Percentiles rank a stretch among this genome's conserved stretches.
phyloP scores from a whole-genome alignment of 53 echinoderm and acorn worm species.

The Arbacia lixula region DNA sequence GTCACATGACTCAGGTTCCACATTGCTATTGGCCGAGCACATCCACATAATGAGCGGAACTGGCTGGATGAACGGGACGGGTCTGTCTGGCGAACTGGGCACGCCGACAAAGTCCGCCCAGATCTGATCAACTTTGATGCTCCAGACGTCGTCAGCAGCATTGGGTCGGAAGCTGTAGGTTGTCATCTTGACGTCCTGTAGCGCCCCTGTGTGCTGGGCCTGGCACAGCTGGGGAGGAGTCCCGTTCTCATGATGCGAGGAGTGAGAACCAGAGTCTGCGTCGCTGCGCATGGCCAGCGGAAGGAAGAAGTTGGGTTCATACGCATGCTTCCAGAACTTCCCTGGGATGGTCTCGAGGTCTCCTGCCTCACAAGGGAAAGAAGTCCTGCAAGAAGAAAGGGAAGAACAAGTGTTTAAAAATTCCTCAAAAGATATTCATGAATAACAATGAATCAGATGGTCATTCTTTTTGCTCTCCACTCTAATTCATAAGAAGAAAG shows the following conservation, averaged over 20 bases:
- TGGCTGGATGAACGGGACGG: slow-evolving; percentile 88
- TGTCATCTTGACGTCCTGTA: slow-evolving; percentile 46
- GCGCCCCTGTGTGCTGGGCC: neutral
- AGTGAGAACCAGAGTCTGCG: neutral
- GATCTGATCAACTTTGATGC: slow-evolving; percentile 86
- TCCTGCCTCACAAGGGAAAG: slow-evolving; percentile 54
- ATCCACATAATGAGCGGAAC: slow-evolving; percentile 81
- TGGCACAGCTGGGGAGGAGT: slow-evolving; percentile 23
- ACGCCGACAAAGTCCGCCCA: slow-evolving; percentile 93
- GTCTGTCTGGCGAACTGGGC: slow-evolving; percentile 76
- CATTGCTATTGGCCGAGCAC: slow-evolving; percentile 62
- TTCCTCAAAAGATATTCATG: too few relatives aligned
- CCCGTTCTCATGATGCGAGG: slow-evolving; percentile 5
- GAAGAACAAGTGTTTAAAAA: too few relatives aligned
- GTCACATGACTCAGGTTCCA: neutral
- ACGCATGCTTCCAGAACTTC: slow-evolving; percentile 89
- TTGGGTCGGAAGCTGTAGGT: slow-evolving; percentile 86
- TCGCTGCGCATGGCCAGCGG: slow-evolving; percentile 45
- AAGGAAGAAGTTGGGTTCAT: slow-evolving; percentile 77
- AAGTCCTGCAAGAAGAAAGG: neutral
- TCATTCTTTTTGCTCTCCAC: too few relatives aligned
- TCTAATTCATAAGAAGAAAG: too few relatives aligned
- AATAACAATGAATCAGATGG: too few relatives aligned
- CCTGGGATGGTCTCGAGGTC: slow-evolving; percentile 70
- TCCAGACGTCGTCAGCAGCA: slow-evolving; percentile 85